Conservation (phyloP, 2,888 invertebrate species). For the Erebia aethiops region DNA sequence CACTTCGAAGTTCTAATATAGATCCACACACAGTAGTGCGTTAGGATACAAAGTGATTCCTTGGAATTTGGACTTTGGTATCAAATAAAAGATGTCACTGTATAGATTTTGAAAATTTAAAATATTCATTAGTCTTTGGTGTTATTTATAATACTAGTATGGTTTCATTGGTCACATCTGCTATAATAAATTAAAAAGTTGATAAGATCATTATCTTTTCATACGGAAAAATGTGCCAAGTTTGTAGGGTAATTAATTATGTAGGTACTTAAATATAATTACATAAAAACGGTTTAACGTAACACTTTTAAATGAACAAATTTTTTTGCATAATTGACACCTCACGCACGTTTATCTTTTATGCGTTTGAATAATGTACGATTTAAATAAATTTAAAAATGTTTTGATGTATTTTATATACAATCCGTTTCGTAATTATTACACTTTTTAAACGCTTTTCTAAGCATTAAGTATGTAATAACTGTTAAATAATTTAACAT, state of each 20-base stretch:
- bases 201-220: no score
- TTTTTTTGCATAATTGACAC: not conserved
- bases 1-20: no score
- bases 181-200: no score
- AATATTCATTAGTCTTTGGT: no score
- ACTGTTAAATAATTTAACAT: not conserved
- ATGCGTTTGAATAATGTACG: not conserved
- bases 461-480: not conserved
- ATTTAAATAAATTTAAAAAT: not conserved
- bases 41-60: no score
- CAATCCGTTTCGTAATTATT: not conserved
- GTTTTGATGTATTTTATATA: not conserved
- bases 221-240: no score
- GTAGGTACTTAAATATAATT: not conserved
- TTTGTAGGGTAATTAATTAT: conserved; percentile 1
- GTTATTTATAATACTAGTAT: no score
- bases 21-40: no score
- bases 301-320: not conserved
- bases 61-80: no score
- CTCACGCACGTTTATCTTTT: not conserved
- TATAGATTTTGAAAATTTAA: no score
- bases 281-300: not conserved
- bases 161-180: no score
- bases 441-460: conserved; percentile 1
- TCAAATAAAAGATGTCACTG: no score